phyloP scores from a whole-genome alignment of 2,113 vertebrate species.

The Oncorhynchus keta region DNA sequence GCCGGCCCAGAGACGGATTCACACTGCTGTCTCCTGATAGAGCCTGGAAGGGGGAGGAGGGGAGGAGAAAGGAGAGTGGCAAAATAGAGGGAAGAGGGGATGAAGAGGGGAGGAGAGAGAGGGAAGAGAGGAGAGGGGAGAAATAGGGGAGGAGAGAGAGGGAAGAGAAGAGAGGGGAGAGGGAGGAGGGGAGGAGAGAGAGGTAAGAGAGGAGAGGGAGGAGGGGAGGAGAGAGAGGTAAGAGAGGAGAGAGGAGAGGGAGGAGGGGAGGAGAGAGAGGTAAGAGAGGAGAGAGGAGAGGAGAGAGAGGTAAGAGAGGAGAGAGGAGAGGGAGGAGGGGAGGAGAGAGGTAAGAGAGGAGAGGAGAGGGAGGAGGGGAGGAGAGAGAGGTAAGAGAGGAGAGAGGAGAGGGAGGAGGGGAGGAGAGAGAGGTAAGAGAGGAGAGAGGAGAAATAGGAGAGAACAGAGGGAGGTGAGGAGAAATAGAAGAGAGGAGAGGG shows the following conservation, averaged over 20 bases:
- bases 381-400: neutral
- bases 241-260: neutral
- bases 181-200: neutral
- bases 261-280: neutral
- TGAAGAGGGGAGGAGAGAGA: neutral
- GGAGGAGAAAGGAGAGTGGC: neutral
- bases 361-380: neutral
- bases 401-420: neutral
- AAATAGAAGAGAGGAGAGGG: neutral
- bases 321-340: neutral
- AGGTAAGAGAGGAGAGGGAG: neutral
- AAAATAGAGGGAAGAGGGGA: neutral
- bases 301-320: neutral
- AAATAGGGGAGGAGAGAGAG: neutral
- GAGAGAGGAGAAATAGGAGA: no score
- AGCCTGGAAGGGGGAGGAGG: slow-evolving; percentile 70
- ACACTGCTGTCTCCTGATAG: slow-evolving; percentile 91
- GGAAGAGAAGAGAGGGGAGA: neutral
- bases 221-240: neutral
- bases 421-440: no score
- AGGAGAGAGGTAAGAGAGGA: no score
- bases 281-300: no score
- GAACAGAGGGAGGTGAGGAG: neutral
- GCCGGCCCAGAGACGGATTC: slow-evolving; percentile 87
- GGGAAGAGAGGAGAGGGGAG: neutral